A percentile compares a stretch with the other conserved stretches of the same genome.
phyloP scores from a whole-genome alignment of 2,113 vertebrate species.

The Pluvialis apricaria region DNA sequence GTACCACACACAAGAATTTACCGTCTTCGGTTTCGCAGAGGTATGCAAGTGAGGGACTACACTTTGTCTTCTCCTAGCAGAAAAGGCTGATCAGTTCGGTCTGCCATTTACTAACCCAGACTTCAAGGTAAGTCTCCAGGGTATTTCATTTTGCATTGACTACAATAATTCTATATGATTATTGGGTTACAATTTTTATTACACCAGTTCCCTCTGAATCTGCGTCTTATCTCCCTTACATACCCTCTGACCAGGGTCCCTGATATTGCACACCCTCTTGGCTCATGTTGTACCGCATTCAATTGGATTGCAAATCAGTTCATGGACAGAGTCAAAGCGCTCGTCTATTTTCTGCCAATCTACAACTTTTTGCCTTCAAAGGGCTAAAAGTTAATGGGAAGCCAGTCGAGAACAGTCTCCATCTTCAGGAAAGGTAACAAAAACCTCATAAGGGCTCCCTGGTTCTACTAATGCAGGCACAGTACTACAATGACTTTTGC shows the following conservation, averaged over 20 bases:
- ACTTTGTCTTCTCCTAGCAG: background rate
- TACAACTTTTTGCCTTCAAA: background rate
- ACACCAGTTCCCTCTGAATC: background rate
- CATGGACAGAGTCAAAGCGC: background rate
- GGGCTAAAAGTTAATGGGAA: background rate
- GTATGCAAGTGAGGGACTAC: background rate
- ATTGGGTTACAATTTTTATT: background rate
- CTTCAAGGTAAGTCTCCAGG: background rate
- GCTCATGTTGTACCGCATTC: background rate
- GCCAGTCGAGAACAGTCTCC: background rate
- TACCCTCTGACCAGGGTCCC: rapidly evolving
- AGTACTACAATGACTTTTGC: background rate
- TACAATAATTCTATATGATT: background rate
- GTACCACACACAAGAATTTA: background rate
- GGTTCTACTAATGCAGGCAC: background rate
- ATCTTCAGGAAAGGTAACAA: background rate
- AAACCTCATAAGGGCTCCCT: background rate
- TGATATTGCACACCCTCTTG: rapidly evolving
- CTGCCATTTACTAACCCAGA: background rate
- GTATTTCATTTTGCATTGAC: background rate
- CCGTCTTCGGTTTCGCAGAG: background rate
- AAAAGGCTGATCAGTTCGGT: background rate
- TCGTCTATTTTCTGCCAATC: background rate
- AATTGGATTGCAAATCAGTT: rapidly evolving
- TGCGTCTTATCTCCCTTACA: background rate